Evolutionary conservation across 1,140 invertebrate genomes (phyloP).

Genomic region (Drosophila ironensis): DNA sequence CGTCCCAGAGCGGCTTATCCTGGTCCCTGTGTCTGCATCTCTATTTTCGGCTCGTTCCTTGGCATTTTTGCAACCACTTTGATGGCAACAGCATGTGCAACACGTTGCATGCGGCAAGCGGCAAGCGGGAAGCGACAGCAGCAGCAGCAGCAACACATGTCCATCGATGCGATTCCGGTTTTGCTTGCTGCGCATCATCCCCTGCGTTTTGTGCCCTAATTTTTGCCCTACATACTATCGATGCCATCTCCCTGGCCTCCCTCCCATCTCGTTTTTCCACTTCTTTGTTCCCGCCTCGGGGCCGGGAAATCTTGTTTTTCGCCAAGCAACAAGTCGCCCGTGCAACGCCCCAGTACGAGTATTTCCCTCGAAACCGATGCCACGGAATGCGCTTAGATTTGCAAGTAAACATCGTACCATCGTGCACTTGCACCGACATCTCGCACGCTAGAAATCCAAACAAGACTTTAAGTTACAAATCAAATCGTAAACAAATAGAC

Average conservation of each 20-base stretch:
- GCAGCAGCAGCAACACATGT: constrained; percentile 24
- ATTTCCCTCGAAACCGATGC: too few species aligned
- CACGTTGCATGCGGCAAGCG: constrained; percentile 44
- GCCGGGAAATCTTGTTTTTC: too few species aligned
- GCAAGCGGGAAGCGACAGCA: constrained; percentile 1
- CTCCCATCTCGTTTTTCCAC: background rate
- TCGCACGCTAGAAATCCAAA: too few species aligned
- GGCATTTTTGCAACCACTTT: constrained; percentile 24
- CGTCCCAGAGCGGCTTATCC: constrained; percentile 51
- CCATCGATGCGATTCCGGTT: constrained; percentile 7
- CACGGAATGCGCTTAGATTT: too few species aligned
- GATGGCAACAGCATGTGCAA: constrained; percentile 52
- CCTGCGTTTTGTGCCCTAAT: background rate
- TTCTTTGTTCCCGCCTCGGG: background rate
- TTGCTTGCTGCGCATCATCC: background rate
- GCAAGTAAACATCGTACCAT: too few species aligned
- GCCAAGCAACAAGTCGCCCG: too few species aligned
- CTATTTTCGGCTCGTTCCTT: constrained; percentile 16
- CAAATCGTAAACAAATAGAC: too few species aligned
- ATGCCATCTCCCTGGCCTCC: background rate
- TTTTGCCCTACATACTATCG: background rate
- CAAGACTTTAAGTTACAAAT: too few species aligned
- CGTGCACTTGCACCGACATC: too few species aligned
- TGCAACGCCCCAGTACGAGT: too few species aligned
- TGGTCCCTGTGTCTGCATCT: constrained; percentile 29